Base-by-base conservation (phyloP, 2,888 invertebrate species). In the Danaus chrysippus region DNA sequence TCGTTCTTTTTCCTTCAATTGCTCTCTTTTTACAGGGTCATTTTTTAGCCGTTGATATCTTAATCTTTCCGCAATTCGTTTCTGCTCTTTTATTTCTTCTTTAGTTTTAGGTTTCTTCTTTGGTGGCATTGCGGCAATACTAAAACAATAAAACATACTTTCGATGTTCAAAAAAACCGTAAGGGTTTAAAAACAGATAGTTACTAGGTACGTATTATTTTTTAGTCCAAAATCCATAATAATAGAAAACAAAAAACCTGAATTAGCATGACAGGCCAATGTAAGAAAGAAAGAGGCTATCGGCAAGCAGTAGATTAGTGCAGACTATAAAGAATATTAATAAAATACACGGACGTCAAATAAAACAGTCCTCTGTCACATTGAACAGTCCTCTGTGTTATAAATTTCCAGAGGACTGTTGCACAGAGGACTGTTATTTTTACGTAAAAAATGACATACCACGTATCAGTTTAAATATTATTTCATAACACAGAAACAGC, bases 41-140 rank as follows among this genome's bases (percentile, higher is more conserved):
- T 68, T 67, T 66, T 69, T 71, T 56, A 71, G 59, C 15, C 63
- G 62, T 65, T 67, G 62, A 58, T 67, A 67, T 65, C 69, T 67
- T 34, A 67, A 61, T 59, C 57, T 61, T 66, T 69, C 68, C 52
- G 66, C 67, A 42, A 61, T 62, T 53, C 68, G 59, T 63, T 68
- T 61, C 52, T 62, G 62, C 62, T 70, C 59, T 68, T 58, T 61
- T 62, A 56, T 68, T 58, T 65, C 62, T 69, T 67, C 62, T 62
- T 55, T 64, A 15, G 63, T 67, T 63, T 64, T 61, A 42, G 64
- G 64, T 49, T 59, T 63, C 55, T 63, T 66, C 19, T 56, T 55
- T 34, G 34, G 42, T 43, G 43, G 43, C 43, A 57, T 44, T 23
- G 23, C 23, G 23, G 23, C 3, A 23, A 23, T 3, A 23, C 3